Base-by-base conservation (phyloP, 2,113 vertebrate genomes). In the Aramus guarauna region DNA sequence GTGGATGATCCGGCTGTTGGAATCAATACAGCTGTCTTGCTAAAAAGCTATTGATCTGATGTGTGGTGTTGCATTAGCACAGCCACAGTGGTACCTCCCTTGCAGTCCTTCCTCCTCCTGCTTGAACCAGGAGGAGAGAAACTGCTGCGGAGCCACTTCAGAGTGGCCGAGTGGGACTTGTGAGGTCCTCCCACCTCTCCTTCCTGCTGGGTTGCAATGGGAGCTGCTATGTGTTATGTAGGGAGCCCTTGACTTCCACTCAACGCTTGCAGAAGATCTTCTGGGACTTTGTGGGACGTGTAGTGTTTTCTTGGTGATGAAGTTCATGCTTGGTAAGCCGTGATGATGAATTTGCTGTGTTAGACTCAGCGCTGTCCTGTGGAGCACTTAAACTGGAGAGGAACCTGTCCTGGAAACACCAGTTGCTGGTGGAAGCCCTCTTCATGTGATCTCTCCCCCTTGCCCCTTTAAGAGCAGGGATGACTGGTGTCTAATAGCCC, bases 1-100 rank as follows among this genome's bases (percentile, higher is more conserved):
- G 55, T 0, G 1, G 74, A 7, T 1, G 9, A 39, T 85, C 30
- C 0, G 1, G n/a, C 45, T 0, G 1, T n/a, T 36, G 3, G 55
- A 41, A 67, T 55, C 93, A 17, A 10, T 85, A 37, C 16, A 9
- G 12, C 19, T 32, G 34, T 9, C 58, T 63, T 60, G 29, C 82
- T 73, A 59, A 88, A 77, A 92, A 80, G 64, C 32, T 20, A 27
- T 71, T 0, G 68, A 94, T 92, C 73, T 0, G 2, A 9, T 5
- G 19, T 8, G 11, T 7, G 3, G 64, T 4, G 17, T 56, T 82
- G 77, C 27, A 17, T 50, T 87, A 84, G 81, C 64, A 23, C 9
- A 53, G 34, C 64, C 76, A 78, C 86, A 30, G 3, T 0, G 1
- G 30, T 23, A 12, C 81, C 41, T 84, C 55, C 18, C 36, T 50